phyloP scores from a whole-genome alignment of 1,140 invertebrate species.

The Leptinotarsa lineolata region DNA sequence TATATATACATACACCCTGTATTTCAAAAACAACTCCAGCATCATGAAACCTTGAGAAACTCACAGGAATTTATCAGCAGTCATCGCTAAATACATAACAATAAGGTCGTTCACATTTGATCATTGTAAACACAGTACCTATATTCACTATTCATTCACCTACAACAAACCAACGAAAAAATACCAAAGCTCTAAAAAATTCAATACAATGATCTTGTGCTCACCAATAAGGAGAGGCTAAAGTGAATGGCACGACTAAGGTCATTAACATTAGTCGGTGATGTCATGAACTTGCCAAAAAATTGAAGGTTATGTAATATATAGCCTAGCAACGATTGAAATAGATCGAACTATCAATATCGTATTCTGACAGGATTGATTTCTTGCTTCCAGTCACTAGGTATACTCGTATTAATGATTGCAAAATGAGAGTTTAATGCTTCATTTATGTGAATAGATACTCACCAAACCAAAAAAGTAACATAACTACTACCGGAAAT shows the following conservation, averaged over 20 bases:
- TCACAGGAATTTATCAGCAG: not conserved
- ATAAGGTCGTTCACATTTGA: slow-evolving; percentile 3
- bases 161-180: not conserved
- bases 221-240: not conserved
- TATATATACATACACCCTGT: not conserved
- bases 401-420: too few species aligned
- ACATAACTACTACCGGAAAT: too few species aligned
- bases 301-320: slow-evolving; percentile 16
- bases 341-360: not conserved
- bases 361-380: not conserved
- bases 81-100: slow-evolving; percentile 10
- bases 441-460: too few species aligned
- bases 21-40: not conserved
- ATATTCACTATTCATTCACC: slow-evolving; percentile 1
- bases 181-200: not conserved
- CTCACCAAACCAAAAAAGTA: too few species aligned
- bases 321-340: not conserved
- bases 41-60: slow-evolving; percentile 11
- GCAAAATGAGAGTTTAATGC: too few species aligned
- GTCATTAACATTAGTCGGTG: slow-evolving; percentile 6
- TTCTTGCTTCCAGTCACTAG: too few species aligned
- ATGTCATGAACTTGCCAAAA: slow-evolving; percentile 16
- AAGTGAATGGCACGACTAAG: not conserved
- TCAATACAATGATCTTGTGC: slow-evolving; percentile 2
- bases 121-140: slow-evolving; percentile 6